phyloP scores from a whole-genome alignment of 2,888 invertebrate species.

The Scaptodrosophila latifasciaeformis region DNA sequence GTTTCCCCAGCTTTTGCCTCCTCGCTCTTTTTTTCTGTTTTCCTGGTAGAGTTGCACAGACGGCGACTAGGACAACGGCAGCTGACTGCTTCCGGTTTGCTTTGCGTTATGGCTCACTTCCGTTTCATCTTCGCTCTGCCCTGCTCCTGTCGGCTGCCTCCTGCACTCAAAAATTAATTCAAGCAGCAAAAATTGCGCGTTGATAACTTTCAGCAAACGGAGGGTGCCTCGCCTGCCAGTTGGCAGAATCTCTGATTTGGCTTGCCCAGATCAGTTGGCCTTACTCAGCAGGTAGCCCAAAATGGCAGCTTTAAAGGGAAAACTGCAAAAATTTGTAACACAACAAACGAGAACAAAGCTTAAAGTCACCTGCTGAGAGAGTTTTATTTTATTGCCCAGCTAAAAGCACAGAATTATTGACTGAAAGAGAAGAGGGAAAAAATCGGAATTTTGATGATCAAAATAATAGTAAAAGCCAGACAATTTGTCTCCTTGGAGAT shows the following conservation, averaged over 20 bases:
- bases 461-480: too few species aligned
- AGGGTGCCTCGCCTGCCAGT: conserved; percentile 22
- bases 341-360: background rate
- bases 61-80: conserved; percentile 6
- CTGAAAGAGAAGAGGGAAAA: too few species aligned
- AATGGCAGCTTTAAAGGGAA: conserved; percentile 35
- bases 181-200: conserved; percentile 59
- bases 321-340: conserved; percentile 40
- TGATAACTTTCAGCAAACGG: conserved; percentile 44
- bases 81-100: conserved; percentile 56
- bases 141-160: background rate
- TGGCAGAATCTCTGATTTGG: conserved; percentile 20
- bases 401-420: too few species aligned
- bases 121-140: conserved; percentile 23
- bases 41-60: too few species aligned
- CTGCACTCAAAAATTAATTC: conserved; percentile 55
- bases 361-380: conserved; percentile 35
- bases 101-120: conserved; percentile 58
- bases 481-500: too few species aligned
- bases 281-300: conserved; percentile 18
- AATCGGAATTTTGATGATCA: too few species aligned
- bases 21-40: too few species aligned
- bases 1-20: too few species aligned
- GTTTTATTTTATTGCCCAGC: too few species aligned
- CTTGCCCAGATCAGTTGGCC: conserved; percentile 6